A percentile compares a stretch with the other conserved stretches of the same genome.
Evolutionary conservation across 2,888 invertebrate species (phyloP).

Genomic region (Urechis unicinctus): DNA sequence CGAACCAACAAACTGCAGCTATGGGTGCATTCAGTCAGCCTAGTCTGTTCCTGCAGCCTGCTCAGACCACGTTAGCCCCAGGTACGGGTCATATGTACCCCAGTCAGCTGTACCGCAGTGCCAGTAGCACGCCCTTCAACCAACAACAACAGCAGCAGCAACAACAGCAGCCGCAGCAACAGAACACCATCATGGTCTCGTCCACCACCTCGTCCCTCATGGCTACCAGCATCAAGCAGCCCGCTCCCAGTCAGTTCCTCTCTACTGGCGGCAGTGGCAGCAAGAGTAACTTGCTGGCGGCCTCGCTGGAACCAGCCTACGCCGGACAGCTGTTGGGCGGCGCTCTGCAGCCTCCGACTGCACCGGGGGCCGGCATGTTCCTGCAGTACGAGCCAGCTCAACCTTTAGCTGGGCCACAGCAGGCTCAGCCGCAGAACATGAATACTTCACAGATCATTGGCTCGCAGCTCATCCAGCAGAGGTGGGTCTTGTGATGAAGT

Average conservation of each 20-base stretch:
- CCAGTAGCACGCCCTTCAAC: conserved; percentile 7
- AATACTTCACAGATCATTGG: conserved; percentile 58
- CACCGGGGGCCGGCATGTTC: conserved; percentile 57
- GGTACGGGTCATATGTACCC: conserved; percentile 62
- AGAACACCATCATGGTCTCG: conserved; percentile 72
- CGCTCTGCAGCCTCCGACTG: no score
- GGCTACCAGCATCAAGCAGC: conserved; percentile 73
- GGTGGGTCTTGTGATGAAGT: conserved; percentile 44
- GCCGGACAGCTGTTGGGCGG: no score
- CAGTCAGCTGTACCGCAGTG: conserved; percentile 13
- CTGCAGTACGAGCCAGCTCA: conserved; percentile 59
- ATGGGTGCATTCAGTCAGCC: conserved; percentile 42
- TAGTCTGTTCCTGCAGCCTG: conserved; percentile 55
- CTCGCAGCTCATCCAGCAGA: conserved; percentile 60
- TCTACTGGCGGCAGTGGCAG: conserved; percentile 17
- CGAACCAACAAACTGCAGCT: conserved; percentile 19
- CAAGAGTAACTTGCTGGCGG: conserved; percentile 18
- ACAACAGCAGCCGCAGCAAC: conserved; percentile 13
- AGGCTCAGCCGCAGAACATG: conserved; percentile 8
- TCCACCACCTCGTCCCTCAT: conserved; percentile 82
- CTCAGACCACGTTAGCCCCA: conserved; percentile 56
- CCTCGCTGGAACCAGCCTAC: no score
- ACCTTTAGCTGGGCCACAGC: conserved; percentile 38
- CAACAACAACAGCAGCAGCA: conserved; percentile 7
- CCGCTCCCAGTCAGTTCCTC: conserved; percentile 10